phyloP scores from a whole-genome alignment of 2,888 invertebrate species.

The Tortricodes alternella region DNA sequence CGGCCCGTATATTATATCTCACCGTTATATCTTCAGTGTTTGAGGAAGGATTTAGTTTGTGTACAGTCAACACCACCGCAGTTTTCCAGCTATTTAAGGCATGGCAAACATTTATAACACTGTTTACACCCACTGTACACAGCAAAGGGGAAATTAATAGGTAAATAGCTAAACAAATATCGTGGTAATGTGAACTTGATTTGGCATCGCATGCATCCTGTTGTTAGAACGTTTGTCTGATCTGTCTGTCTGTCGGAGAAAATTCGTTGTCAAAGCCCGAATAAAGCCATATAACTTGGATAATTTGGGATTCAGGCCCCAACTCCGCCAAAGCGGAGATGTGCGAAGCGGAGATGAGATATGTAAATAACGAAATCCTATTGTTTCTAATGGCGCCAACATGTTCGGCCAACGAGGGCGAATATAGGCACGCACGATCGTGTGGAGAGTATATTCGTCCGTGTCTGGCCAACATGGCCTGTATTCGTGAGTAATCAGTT shows the following conservation, averaged over 20 bases:
- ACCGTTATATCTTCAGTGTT: constrained; percentile 47
- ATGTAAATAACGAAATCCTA: no score
- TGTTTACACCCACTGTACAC: constrained; percentile 15
- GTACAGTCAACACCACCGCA: constrained; percentile 46
- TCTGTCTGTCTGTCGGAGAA: constrained; percentile 6
- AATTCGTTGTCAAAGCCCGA: no score
- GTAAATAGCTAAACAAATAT: constrained; percentile 29
- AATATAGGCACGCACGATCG: no score
- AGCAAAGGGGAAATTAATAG: constrained; percentile 31
- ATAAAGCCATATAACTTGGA: no score
- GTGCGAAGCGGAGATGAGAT: no score
- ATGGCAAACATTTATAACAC: constrained; percentile 28
- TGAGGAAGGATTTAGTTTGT: constrained; percentile 48
- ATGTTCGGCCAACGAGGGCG: no score
- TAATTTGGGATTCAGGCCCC: no score
- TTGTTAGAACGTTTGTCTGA: constrained; percentile 9
- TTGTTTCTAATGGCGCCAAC: no score
- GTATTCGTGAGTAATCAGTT: no score
- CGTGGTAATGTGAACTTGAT: constrained; percentile 30
- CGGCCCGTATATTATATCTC: constrained; percentile 40
- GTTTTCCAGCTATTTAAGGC: constrained; percentile 44
- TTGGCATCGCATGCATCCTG: constrained; percentile 18
- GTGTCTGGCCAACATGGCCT: no score
- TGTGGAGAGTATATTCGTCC: no score
- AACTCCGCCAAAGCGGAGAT: no score